These are phyloP conservation scores for Diorhabda carinulata DNA, from an alignment of 1,140 invertebrate genomes.

Conservation along the genomic window DNA sequence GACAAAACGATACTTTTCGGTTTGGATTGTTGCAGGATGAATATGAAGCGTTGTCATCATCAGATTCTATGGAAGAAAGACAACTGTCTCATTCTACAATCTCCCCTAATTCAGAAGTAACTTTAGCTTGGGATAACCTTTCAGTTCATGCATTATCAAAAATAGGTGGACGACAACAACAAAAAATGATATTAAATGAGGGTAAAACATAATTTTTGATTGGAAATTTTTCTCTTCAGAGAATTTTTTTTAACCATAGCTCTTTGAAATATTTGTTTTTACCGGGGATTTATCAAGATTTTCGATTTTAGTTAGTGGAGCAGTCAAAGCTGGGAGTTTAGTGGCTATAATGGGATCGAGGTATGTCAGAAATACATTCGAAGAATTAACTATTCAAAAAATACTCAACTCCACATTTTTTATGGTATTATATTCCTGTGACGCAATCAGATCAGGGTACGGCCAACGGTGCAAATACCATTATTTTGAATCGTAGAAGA, in stretches of 20 bases:
- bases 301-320: conserved; percentile 59
- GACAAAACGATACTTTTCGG: no score
- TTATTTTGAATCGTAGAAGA: no score
- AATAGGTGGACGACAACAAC: conserved; percentile 48
- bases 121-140: conserved; percentile 70
- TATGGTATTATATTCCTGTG: no score
- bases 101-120: conserved; percentile 57
- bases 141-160: conserved; percentile 63
- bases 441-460: no score
- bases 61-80: conserved; percentile 14
- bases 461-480: no score
- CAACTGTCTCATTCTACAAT: conserved; percentile 50
- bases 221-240: no score
- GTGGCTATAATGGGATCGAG: conserved; percentile 88
- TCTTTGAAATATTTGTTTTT: no score
- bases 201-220: conserved; percentile 44
- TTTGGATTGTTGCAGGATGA: conserved; percentile 22
- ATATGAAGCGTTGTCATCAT: conserved; percentile 14
- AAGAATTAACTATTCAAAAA: no score
- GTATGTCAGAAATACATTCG: conserved; percentile 45
- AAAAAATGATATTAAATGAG: conserved; percentile 68
- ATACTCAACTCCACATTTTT: no score
- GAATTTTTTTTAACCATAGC: no score
- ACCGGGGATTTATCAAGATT: conserved; percentile 11
- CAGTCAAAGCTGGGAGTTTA: conserved; percentile 75